Base-by-base conservation (phyloP, 2,888 invertebrate species). In the Macrophya alboannulata region DNA sequence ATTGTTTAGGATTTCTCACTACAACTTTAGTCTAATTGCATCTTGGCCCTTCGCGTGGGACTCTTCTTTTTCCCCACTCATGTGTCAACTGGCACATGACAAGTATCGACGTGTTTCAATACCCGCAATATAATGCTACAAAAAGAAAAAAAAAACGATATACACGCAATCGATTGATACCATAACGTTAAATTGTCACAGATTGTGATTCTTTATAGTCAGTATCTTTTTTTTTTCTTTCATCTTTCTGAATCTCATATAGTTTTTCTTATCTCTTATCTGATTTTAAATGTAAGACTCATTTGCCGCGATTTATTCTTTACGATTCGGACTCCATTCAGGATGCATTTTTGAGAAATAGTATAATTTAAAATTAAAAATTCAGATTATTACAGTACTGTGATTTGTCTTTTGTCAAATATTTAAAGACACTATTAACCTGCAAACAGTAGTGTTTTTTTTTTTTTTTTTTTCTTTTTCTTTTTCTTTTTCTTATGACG, bases 1-100 rank as follows among this genome's bases (percentile, higher is more conserved):
- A 89, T 87, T 81, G 79, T 72, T 85, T 85, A 51, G 81, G 81
- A 85, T 72, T 81, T 82, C 43, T 85, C 21, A 17, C 76, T 10
- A 37, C 21, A 51, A 15, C 48, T 21, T n/a, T 55, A 79, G n/a
- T 51, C 9, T 51, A 12, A 9, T n/a, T 40, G 25, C 45, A 65
- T 9, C 83, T 37, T 25, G 21, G 21, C 6, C 25, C 37, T 45
- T 59, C 65, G 55, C 72, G 72, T 43, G 43, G 17, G 72, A 40
- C 8, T 74, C 10, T 12, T 48, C 21, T 48, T 77, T 31, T 31
- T 31, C 31, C 31, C 9, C 4, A 25, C 59, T 79, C 79, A 25
- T 48, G 31, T 55, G 79, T 79, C 79, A 79, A 79, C 48, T n/a
- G 40, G 40, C 3, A 8, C 15, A 37, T n/a, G n/a, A 43, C 71